These are phyloP conservation scores for Sepiola atlantica DNA, from an alignment of 2,888 invertebrate genomes.

Conservation along the genomic window DNA sequence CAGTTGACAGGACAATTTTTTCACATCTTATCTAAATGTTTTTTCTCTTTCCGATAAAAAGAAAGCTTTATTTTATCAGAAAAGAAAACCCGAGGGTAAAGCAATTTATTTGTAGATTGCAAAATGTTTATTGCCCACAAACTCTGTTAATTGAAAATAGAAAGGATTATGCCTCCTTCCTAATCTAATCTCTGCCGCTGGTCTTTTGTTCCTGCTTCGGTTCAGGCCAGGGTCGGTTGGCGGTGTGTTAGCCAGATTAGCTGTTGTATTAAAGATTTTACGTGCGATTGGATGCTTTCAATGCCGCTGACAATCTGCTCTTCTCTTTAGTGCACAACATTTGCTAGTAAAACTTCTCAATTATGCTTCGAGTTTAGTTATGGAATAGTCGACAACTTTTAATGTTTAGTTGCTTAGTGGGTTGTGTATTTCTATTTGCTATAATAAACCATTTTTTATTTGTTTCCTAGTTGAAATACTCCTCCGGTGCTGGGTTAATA, in stretches of 20 bases:
- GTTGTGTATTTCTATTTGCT: not conserved
- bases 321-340: not conserved
- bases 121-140: not conserved
- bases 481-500: too few relatives aligned
- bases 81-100: not conserved
- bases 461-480: too few relatives aligned
- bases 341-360: not conserved
- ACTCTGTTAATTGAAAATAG: not conserved
- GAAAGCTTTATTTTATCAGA: not conserved
- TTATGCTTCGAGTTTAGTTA: not conserved
- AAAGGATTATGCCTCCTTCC: not conserved
- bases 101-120: not conserved
- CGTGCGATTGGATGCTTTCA: not conserved
- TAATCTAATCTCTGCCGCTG: not conserved
- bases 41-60: not conserved
- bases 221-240: not conserved
- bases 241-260: too few relatives aligned
- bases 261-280: constrained; percentile 15
- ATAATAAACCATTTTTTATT: too few relatives aligned
- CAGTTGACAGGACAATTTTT: not conserved
- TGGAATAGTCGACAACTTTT: not conserved
- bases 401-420: not conserved
- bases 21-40: not conserved
- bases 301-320: not conserved
- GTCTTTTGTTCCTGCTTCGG: not conserved